Percentiles rank a stretch among this genome's conserved stretches.
phyloP scores from a whole-genome alignment of 2,797 vertebrate species.

The Crotalus adamanteus region DNA sequence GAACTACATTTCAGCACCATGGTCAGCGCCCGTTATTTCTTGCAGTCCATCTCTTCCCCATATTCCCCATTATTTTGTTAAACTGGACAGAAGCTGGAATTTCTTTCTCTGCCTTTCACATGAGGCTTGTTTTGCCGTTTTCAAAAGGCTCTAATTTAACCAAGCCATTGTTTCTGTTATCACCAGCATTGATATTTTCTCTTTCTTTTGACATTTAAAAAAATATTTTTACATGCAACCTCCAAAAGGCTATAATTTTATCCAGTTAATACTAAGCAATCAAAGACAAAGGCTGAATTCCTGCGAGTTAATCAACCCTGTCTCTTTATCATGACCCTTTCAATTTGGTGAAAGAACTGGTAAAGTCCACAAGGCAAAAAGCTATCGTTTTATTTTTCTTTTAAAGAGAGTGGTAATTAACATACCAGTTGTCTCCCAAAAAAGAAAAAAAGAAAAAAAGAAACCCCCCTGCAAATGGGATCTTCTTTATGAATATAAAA shows the following conservation, averaged over 20 bases:
- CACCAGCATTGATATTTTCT: slow-evolving; percentile 70
- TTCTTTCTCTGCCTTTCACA: neutral
- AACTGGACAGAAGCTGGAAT: neutral
- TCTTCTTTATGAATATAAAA: accelerated
- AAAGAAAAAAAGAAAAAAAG: neutral
- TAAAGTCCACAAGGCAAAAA: slow-evolving; percentile 28
- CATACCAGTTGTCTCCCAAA: neutral
- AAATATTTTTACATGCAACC: slow-evolving; percentile 74
- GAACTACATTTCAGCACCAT: slow-evolving; percentile 2
- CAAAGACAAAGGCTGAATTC: slow-evolving; percentile 73
- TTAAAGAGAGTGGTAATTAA: neutral
- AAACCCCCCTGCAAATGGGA: neutral
- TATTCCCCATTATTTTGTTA: slow-evolving; percentile 8
- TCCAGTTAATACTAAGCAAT: slow-evolving; percentile 73
- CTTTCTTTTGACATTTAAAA: slow-evolving; percentile 74
- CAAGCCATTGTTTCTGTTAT: slow-evolving; percentile 62
- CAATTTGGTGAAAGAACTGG: slow-evolving; percentile 43
- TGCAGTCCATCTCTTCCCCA: slow-evolving; percentile 4
- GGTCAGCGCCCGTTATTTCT: neutral
- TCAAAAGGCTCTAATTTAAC: slow-evolving; percentile 70
- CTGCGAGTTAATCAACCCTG: slow-evolving; percentile 62
- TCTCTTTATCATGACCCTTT: slow-evolving; percentile 66
- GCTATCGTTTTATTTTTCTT: slow-evolving; percentile 8
- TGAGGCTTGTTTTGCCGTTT: slow-evolving; percentile 50
- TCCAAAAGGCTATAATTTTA: slow-evolving; percentile 76